phyloP scores from a whole-genome alignment of 2,113 vertebrate species.

The Gnathonemus echidnorhynchus region DNA sequence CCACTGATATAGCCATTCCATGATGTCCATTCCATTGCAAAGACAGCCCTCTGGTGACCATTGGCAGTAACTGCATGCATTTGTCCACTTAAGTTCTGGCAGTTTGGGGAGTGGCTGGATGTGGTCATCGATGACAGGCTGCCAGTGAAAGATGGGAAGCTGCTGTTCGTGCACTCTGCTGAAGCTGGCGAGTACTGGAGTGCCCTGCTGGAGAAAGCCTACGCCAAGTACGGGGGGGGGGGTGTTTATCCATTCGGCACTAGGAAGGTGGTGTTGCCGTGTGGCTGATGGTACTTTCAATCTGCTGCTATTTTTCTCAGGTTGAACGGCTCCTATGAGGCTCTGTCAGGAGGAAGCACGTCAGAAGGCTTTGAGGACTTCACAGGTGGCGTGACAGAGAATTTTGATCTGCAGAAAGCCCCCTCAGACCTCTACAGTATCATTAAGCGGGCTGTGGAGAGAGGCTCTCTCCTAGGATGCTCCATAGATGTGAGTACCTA shows the following conservation, averaged over 20 bases:
- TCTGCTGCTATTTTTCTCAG: slow-evolving; percentile 44
- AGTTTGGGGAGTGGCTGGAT: slow-evolving; percentile 67
- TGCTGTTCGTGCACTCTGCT: slow-evolving; percentile 62
- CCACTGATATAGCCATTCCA: neutral
- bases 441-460: slow-evolving; percentile 77
- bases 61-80: neutral
- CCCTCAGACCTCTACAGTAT: slow-evolving; percentile 76
- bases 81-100: slow-evolving; percentile 57
- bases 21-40: neutral
- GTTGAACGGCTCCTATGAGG: slow-evolving; percentile 84
- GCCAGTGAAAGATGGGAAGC: slow-evolving; percentile 59
- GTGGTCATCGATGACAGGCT: slow-evolving; percentile 66
- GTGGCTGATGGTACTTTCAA: neutral
- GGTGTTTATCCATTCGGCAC: neutral
- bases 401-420: slow-evolving; percentile 72
- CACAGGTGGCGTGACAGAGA: slow-evolving; percentile 86
- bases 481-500: slow-evolving; percentile 79
- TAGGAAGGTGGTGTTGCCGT: neutral
- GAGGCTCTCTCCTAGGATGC: slow-evolving; percentile 85
- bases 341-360: slow-evolving; percentile 84
- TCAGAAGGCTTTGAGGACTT: slow-evolving; percentile 93
- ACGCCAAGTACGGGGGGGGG: slow-evolving; percentile 56
- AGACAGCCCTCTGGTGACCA: neutral
- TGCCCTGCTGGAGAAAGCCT: slow-evolving; percentile 62
- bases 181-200: slow-evolving; percentile 67